Evolutionary conservation across 2,888 invertebrate genomes (phyloP), one percentile per base, ranked within the genome.

Genomic region (Lydus trimaculatus): DNA sequence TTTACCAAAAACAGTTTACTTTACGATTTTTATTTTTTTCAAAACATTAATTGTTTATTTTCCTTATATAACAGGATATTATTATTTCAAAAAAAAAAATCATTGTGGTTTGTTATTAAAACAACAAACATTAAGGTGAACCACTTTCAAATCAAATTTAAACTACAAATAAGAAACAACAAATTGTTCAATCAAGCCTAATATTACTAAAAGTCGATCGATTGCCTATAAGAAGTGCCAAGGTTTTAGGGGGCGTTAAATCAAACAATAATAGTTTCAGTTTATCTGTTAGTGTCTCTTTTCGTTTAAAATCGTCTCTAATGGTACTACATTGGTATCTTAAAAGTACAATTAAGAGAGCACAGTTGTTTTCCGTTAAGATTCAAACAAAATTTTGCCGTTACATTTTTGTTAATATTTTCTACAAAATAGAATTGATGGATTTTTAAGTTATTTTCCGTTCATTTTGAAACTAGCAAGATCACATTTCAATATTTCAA

Each of bases 91-190:
- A 8, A 17, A 43, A 52, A 52, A 23, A 20, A 20, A 3, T 17
- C n/a, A 48, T 20, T 20, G 9, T 11, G 48, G 48, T 23, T 48
- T 20, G 1, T 23, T 52, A 23, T 52, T 52, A 9, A 13, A 52
- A 52, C 2, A 7, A 39, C 39, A 39, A 15, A 48, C 20, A 48
- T 39, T 15, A 65, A 65, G 69, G 69, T 63, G 23, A 69, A 69
- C 69, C 58, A 69, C 69, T 69, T 69, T 69, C 69, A 65, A 65
- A 63, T 52, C 39, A 59, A 65, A 63, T 69, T 69, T 23, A 11
- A 9, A 23, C 6, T 17, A 52, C n/a, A n/a, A n/a, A 20, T 20
- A 48, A 39, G 39, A 7, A n/a, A 17, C n/a, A n/a, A n/a, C n/a
- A 43, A 43, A 43, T 43, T 5, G 43, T n/a, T 43, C 11, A 43